Base-by-base conservation (phyloP, 2,888 invertebrate species). In the Callimorpha dominula region DNA sequence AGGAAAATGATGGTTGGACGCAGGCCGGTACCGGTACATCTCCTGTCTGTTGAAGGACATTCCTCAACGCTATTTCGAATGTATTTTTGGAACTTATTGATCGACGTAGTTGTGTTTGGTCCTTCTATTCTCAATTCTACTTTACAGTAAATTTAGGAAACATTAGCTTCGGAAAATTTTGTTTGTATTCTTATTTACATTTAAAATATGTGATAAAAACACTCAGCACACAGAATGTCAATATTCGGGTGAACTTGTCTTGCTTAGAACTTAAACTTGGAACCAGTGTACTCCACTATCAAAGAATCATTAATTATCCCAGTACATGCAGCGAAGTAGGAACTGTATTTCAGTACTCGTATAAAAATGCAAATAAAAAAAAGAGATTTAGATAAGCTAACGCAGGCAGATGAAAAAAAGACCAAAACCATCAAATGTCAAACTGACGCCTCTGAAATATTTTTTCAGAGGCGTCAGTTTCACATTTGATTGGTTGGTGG, bases 1-100 rank as follows among this genome's bases (percentile, higher is more conserved):
- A 91, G 91, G 89, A 88, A 91, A 91, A 91, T 89, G 87, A 84
- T 86, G 81, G 76, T 79, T 78, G 73, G 79, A 82, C 78, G 82
- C 73, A 62, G 70, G 75, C 73, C 70, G 71, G 43, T 42, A 68
- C 65, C 69, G 68, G 71, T 75, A 79, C 79, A 79, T 81, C 78
- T 76, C 68, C 17, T 31, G 70, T 68, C 67, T 20, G 57, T 70
- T 62, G 43, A 80, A 68, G 64, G 65, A 77, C 87, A 89, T 89
- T 86, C 88, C 89, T 79, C 73, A 71, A 71, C 73, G 75, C 71
- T 79, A 73, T 83, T 82, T 75, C 77, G 70, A 74, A 75, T 81
- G 78, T 78, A 78, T 84, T 84, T 82, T 81, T 79, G 77, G 65
- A 74, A 20, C 15, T 68, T 40, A 20, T 60, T 60, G 11, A 14